Conservation (phyloP, 2,888 invertebrate species). For the Trichogramma evanescens region DNA sequence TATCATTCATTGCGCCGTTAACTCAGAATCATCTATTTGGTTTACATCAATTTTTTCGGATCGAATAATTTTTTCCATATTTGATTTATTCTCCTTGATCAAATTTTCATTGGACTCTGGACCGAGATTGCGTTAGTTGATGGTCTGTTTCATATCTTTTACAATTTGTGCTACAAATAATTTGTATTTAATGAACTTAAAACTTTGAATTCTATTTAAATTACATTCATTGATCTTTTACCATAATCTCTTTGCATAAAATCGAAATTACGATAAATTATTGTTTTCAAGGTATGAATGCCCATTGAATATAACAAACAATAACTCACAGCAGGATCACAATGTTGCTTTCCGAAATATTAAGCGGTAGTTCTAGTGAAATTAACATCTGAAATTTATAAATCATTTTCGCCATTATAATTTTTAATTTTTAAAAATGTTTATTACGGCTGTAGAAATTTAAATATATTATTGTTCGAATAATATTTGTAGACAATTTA, state of each 20-base stretch:
- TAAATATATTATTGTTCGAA: too few species aligned
- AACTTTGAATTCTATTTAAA: not conserved
- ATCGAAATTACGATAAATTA: not conserved
- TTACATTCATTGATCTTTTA: not conserved
- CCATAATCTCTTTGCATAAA: not conserved
- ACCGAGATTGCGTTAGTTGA: constrained; percentile 39
- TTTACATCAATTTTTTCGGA: too few species aligned
- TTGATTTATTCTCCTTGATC: constrained; percentile 22
- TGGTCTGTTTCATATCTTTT: constrained; percentile 34
- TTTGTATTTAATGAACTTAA: not conserved
- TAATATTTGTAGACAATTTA: too few species aligned
- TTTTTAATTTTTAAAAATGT: too few species aligned
- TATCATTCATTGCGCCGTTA: constrained; percentile 18
- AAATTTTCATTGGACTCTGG: constrained; percentile 22
- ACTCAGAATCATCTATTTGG: too few species aligned
- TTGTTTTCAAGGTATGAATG: not conserved
- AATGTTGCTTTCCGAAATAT: too few species aligned
- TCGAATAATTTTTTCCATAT: constrained; percentile 11
- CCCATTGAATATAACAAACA: too few species aligned
- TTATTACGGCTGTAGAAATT: too few species aligned
- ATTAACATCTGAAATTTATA: too few species aligned
- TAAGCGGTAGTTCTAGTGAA: too few species aligned
- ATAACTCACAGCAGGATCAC: too few species aligned
- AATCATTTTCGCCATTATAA: too few species aligned
- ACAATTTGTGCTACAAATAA: constrained; percentile 12